These are phyloP conservation scores for Dasyornis broadbenti DNA, from an alignment of 2,113 vertebrate species.

Conservation along the genomic window DNA sequence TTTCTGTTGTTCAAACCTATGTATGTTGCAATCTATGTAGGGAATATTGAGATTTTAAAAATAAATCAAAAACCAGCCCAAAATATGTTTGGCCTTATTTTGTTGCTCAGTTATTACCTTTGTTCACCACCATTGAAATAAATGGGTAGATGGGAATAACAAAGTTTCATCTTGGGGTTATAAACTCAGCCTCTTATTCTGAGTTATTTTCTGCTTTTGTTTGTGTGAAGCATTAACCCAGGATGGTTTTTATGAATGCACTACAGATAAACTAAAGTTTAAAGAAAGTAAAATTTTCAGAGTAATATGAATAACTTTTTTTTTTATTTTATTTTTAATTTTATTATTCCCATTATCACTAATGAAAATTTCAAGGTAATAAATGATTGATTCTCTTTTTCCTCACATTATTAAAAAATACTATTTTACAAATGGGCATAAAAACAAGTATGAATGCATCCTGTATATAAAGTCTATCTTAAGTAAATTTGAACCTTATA, in stretches of 20 bases:
- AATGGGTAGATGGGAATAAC: background rate
- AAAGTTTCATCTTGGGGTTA: background rate
- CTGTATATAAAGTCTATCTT: background rate
- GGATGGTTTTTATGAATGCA: background rate
- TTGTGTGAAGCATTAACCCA: background rate
- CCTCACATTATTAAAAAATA: background rate
- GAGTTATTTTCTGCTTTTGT: background rate
- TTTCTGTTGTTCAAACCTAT: background rate
- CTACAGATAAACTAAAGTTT: background rate
- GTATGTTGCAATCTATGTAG: no score
- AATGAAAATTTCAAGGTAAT: background rate
- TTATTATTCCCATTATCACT: background rate
- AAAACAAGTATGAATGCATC: background rate
- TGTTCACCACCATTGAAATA: background rate
- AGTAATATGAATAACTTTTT: rapidly evolving
- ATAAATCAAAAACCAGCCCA: no score
- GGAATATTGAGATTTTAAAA: background rate
- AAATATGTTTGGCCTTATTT: background rate
- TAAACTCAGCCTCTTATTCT: background rate
- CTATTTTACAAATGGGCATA: background rate
- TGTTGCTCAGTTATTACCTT: background rate
- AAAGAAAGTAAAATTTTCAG: background rate
- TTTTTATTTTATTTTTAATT: background rate
- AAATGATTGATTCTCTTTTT: background rate
- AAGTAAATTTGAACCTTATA: background rate